These are phyloP conservation scores for Brachycybe producta DNA, from an alignment of 2,888 invertebrate genomes.

Conservation along the genomic window DNA sequence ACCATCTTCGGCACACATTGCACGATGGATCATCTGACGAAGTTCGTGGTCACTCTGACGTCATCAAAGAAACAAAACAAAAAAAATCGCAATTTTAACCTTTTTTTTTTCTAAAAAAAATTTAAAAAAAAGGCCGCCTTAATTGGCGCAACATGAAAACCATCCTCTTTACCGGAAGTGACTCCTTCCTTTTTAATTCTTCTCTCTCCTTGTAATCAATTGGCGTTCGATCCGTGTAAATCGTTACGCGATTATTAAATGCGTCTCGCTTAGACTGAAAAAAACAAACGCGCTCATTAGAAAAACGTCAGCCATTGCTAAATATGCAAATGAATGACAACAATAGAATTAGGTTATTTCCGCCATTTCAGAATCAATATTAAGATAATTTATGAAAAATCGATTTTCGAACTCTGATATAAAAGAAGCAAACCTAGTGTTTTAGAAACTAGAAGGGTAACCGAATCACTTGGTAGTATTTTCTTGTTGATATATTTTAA, in stretches of 20 bases:
- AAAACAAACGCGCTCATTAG: not conserved
- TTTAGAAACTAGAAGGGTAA: too few species aligned
- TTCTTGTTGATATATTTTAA: too few species aligned
- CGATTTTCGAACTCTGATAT: too few species aligned
- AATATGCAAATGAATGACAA: not conserved
- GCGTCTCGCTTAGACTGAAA: constrained; percentile 20
- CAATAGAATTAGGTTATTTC: too few species aligned
- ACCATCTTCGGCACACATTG: constrained; percentile 15
- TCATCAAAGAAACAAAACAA: not conserved
- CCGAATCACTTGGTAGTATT: too few species aligned
- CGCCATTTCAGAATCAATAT: too few species aligned
- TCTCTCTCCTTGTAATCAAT: constrained; percentile 9
- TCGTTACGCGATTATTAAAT: constrained; percentile 14
- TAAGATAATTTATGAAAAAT: too few species aligned
- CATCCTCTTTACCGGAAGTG: constrained; percentile 18
- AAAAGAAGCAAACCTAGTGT: too few species aligned
- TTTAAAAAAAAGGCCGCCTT: not conserved
- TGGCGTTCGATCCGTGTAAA: constrained; percentile 7
- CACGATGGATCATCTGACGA: constrained; percentile 16
- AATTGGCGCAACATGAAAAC: not conserved
- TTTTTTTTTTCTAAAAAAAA: not conserved
- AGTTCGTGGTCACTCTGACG: constrained; percentile 19
- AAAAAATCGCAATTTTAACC: not conserved
- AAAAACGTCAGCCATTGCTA: not conserved
- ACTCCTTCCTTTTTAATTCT: constrained; percentile 16